Base-by-base conservation (phyloP, 2,113 vertebrate genomes). In the Phyllostomus hastatus region DNA sequence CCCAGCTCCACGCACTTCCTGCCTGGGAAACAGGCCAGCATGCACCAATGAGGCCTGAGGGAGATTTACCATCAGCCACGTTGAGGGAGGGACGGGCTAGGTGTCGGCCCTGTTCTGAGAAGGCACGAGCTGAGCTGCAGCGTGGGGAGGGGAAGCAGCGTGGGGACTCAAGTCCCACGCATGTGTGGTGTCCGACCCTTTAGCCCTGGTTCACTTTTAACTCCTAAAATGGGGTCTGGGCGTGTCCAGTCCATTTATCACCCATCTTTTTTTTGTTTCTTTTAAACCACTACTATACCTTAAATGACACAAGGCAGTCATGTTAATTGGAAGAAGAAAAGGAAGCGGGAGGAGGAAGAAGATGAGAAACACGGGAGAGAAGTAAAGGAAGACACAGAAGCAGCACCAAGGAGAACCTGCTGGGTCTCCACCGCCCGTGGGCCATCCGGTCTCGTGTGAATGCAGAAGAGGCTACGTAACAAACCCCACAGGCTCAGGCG, bases 401-500 rank as follows among this genome's bases (percentile, higher is more conserved):
- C 17, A 91, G 22, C 35, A 35, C 4, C 61, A 15, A 59, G 35
- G 16, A 88, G 78, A 24, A 6, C 2, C 28, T 57, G 38, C 46
- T 41, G 0, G 4, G 16, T 57, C 72, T 61, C 61, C 33, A 7
- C 20, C 81, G 0, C 16, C 35, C 4, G 1, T 1, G 24, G 7
- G 35, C 50, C 19, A 2, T 5, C 3, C 64, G 14, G 24, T 46
- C 50, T 59, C 52, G 10, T 6, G 35, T 28, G 52, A 59, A 26
- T 1, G 7, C 16, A 22, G 12, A n/a, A 52, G 19, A 20, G 24
- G 24, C 52, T 17, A 38, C 38, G 22, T 5, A 10, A 57, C 16
- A 80, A 16, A 57, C 78, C 35, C 7, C 22, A 3, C 54, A 4
- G 41, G 35, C 8, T 28, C 26, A 26, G 50, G 78, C 7, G 35